Evolutionary conservation across 53 echinoderm and acorn worm genomes (phyloP).

Genomic region (Holothuria scabra): DNA sequence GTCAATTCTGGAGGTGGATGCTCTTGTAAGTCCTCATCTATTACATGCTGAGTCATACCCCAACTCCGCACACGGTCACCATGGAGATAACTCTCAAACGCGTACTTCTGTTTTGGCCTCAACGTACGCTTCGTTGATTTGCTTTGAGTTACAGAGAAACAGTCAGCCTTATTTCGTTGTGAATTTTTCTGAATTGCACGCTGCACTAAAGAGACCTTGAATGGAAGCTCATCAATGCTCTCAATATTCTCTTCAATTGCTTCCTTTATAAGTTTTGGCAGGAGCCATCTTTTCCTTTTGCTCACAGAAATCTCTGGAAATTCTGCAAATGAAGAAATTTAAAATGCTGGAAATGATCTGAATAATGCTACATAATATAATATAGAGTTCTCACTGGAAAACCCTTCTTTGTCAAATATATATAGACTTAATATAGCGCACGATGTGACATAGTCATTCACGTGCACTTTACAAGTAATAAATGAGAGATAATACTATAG

Average conservation of each 20-base stretch:
- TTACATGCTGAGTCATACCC: background rate
- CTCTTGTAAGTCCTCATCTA: slow-evolving; percentile 4
- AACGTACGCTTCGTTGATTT: slow-evolving; percentile 45
- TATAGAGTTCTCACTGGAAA: too few species aligned
- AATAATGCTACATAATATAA: too few species aligned
- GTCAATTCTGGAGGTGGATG: slow-evolving; percentile 17
- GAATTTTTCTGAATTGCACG: background rate
- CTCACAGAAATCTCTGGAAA: slow-evolving; percentile 59
- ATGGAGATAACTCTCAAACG: slow-evolving; percentile 48
- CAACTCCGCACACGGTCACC: slow-evolving; percentile 41
- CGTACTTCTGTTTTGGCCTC: slow-evolving; percentile 51
- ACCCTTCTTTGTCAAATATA: too few species aligned
- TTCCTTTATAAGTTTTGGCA: slow-evolving; percentile 71
- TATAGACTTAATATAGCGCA: too few species aligned
- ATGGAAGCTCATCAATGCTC: slow-evolving; percentile 48
- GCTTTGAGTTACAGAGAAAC: slow-evolving; percentile 58
- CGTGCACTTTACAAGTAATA: too few species aligned
- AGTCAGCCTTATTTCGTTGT: slow-evolving; percentile 15
- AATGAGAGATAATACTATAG: too few species aligned
- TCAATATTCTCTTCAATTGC: slow-evolving; percentile 5
- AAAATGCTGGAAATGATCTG: background rate
- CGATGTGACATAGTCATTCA: too few species aligned
- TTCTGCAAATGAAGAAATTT: background rate
- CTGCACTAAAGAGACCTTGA: slow-evolving; percentile 66
- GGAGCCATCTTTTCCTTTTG: slow-evolving; percentile 75